Evolutionary conservation across 2,113 vertebrate species (phyloP).

Genomic region (Psilopsiagon aurifrons): DNA sequence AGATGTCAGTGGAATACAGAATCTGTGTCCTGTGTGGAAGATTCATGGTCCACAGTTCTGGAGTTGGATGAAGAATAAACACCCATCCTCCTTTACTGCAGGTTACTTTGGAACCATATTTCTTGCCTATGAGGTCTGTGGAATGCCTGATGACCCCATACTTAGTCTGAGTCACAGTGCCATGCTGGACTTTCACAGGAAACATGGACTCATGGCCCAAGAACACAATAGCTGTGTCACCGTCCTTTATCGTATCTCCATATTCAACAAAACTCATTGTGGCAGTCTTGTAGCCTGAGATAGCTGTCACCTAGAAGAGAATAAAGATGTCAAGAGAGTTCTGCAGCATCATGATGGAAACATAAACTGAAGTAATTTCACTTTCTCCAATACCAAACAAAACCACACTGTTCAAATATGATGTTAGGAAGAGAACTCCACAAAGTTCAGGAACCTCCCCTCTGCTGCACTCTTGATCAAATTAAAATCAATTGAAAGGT

Average conservation of each 20-base stretch:
- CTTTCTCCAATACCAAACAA: not conserved
- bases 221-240: constrained; percentile 92
- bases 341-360: not conserved
- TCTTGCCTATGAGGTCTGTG: constrained; percentile 88
- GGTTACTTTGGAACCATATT: constrained; percentile 92
- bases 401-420: not conserved
- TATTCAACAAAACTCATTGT: constrained; percentile 95
- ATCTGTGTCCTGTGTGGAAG: constrained; percentile 97
- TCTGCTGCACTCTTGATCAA: not conserved
- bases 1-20: constrained; percentile 96
- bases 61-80: constrained; percentile 93
- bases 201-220: constrained; percentile 90
- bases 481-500: not conserved
- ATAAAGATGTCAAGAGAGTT: not conserved
- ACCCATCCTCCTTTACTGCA: constrained; percentile 97
- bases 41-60: constrained; percentile 93
- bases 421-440: not conserved
- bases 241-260: constrained; percentile 85
- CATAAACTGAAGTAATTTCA: not conserved
- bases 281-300: not conserved
- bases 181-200: constrained; percentile 88
- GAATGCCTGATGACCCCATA: constrained; percentile 94
- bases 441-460: not conserved
- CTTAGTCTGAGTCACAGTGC: constrained; percentile 91
- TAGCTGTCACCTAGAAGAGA: not conserved